phyloP scores from a whole-genome alignment of 2,113 vertebrate species.

The Marmota flaviventris region DNA sequence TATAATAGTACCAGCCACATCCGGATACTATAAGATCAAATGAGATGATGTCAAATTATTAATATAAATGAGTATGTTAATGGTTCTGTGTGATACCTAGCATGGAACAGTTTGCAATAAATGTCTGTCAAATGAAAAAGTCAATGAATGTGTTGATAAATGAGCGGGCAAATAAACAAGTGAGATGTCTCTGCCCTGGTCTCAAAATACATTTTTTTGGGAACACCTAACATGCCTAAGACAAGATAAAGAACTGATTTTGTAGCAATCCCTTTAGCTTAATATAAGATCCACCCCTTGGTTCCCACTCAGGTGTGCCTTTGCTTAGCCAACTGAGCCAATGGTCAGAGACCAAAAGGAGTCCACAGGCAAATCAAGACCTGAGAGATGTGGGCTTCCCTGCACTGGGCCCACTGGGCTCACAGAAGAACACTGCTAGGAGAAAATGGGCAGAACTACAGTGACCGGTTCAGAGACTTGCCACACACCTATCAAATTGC shows the following conservation, averaged over 20 bases:
- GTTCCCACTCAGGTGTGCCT: background rate
- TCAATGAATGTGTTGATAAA: background rate
- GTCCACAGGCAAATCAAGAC: too few relatives aligned
- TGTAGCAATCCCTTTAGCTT: background rate
- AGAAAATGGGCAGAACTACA: background rate
- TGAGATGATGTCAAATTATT: fast-evolving
- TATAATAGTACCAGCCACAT: background rate
- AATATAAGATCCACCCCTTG: fast-evolving
- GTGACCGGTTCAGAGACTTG: background rate
- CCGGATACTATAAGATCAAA: background rate
- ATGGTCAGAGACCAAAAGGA: background rate
- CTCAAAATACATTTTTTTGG: background rate
- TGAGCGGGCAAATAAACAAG: background rate
- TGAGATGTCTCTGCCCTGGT: background rate
- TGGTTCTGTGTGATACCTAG: too few relatives aligned
- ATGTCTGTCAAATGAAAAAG: background rate
- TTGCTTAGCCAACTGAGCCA: background rate
- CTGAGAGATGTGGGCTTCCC: background rate
- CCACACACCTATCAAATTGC: fast-evolving
- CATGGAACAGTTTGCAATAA: background rate
- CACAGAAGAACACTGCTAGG: background rate
- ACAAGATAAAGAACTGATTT: background rate
- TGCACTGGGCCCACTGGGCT: fast-evolving
- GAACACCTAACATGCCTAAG: background rate
- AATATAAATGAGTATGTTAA: background rate